Evolutionary conservation across 2,797 vertebrate genomes (phyloP), one percentile per base, ranked within the genome.

Genomic region (Parauchenoglanis punctatus): DNA sequence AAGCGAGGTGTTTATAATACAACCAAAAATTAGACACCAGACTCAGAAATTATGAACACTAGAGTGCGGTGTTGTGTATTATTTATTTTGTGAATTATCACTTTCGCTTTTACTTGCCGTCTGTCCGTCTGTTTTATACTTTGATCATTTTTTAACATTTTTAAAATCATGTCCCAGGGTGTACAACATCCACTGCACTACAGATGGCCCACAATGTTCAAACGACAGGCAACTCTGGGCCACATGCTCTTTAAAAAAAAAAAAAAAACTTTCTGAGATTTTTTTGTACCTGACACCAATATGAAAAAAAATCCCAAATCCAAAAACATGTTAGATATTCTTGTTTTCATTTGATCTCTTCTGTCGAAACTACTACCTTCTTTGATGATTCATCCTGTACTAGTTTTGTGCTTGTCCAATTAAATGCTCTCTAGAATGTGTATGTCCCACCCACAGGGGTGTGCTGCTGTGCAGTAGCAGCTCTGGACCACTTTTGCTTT

Each of bases 11-110:
- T 70, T 75, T 80, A 20, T 18, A 40, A 18, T 10, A 25, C 18
- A 61, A 31, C 54, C 61, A 65, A 6, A 52, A 7, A 25, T 8
- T 12, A 54, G 61, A 13, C 35, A 1, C 12, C 52, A 82, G 54
- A 31, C 58, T 63, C 44, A 31, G 81, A 23, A 28, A 17, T 25
- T 77, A 18, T 44, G 13, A 68, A 28, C 91, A 75, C 81, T 77
- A 86, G 86, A 85, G 72, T 65, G 89, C 87, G 85, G 4, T 90
- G 78, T 90, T 86, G 85, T 81, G 11, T 31, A 35, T 18, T 8
- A 63, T 31, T 61, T 56, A 31, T 49, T 31, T 31, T 7, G n/a
- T 40, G 3, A 28, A 40, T 76, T 4, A 65, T 63, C n/a, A n/a
- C 18, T 40, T 46, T 73, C 8, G 8, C 10, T 52, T 75, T 12